Percentiles rank a stretch among this genome's conserved stretches.
Conservation (phyloP, 2,113 vertebrate species). For the Melanerpes aurifrons region DNA sequence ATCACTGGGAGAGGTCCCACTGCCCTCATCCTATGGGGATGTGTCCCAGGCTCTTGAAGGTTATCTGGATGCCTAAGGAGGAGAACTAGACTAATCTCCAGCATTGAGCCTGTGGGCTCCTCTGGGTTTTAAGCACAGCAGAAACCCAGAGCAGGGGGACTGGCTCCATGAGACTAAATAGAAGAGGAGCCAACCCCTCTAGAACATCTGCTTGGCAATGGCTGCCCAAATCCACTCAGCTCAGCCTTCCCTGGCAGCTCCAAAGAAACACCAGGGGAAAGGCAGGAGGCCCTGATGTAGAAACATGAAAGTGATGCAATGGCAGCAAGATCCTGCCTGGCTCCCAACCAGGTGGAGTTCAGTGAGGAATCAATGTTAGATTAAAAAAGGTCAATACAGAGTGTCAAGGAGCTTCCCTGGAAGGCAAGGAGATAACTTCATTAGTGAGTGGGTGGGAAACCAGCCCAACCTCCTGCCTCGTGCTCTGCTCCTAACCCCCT, state of each 20-base stretch:
- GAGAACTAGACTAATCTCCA: not conserved
- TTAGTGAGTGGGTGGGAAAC: not conserved
- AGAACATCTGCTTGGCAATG: not conserved
- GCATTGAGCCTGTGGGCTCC: fast-evolving
- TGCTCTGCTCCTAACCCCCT: fast-evolving
- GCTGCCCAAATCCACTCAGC: fast-evolving
- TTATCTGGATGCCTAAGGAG: not conserved
- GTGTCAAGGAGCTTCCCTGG: not conserved
- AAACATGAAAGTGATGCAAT: not conserved
- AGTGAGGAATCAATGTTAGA: conserved; percentile 34
- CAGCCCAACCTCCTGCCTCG: not conserved
- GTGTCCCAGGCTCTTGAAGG: not conserved
- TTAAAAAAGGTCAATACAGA: conserved; percentile 40
- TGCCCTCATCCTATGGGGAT: not conserved
- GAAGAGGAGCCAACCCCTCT: not conserved
- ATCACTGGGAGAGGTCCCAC: not conserved
- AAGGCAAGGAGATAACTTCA: conserved; percentile 26
- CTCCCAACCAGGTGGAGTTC: not conserved
- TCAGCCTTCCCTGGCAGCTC: not conserved
- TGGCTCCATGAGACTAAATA: fast-evolving
- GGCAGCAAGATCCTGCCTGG: not conserved
- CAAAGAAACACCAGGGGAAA: not conserved
- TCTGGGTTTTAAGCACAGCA: not conserved
- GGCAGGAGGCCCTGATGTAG: not conserved
- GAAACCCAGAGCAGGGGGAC: not conserved